These are phyloP conservation scores for Bergia puertoricense DNA, from an alignment of 92 coral and sea anemone species.

Conservation along the genomic window DNA sequence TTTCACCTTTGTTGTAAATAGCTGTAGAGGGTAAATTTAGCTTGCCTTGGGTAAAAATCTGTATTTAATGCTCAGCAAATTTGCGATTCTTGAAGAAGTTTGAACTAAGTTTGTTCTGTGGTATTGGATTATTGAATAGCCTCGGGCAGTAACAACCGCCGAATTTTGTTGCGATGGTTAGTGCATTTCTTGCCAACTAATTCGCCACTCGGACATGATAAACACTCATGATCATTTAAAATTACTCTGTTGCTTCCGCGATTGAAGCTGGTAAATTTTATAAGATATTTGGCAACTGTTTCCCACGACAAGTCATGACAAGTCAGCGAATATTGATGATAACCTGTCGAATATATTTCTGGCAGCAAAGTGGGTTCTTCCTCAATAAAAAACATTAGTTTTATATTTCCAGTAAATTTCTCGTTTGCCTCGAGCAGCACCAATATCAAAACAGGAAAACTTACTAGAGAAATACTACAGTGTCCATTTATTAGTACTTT, in stretches of 20 bases:
- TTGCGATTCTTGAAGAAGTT: background rate
- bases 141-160: background rate
- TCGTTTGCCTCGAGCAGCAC: background rate
- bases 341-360: background rate
- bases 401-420: background rate
- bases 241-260: background rate
- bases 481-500: background rate
- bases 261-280: background rate
- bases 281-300: too few species aligned
- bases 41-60: background rate
- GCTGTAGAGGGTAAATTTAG: too few species aligned
- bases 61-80: background rate
- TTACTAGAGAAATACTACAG: background rate
- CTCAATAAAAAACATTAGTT: background rate
- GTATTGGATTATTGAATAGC: background rate
- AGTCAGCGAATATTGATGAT: too few species aligned
- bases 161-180: background rate
- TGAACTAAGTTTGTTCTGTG: background rate
- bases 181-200: background rate
- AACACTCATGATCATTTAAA: background rate
- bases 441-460: slow-evolving; percentile 12
- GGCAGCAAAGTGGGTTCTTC: slow-evolving; percentile 19
- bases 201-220: background rate
- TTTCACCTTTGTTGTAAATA: background rate
- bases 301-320: too few species aligned